Evolutionary conservation across 1,140 invertebrate species (phyloP).

Genomic region (Sycophaga agraensis): DNA sequence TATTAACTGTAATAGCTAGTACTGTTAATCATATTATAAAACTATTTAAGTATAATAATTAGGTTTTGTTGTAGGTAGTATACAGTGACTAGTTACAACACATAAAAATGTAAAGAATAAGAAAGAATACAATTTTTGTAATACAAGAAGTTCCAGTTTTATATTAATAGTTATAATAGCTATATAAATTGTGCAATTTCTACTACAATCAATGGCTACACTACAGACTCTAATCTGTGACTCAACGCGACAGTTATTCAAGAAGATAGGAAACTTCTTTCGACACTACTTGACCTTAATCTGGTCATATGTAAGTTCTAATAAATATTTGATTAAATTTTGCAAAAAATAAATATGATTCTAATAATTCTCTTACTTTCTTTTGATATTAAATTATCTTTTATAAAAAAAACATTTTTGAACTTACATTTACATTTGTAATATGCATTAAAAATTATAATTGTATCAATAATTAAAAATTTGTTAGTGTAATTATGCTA

Average conservation of each 20-base stretch:
- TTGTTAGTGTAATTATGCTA: background rate
- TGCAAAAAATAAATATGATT: background rate
- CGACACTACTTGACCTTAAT: constrained; percentile 33
- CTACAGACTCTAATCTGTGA: constrained; percentile 18
- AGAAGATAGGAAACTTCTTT: constrained; percentile 40
- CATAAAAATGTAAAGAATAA: constrained; percentile 2
- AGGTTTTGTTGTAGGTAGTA: constrained; percentile 18
- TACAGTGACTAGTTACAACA: background rate
- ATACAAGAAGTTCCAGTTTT: background rate
- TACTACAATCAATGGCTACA: constrained; percentile 18
- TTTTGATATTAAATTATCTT: background rate
- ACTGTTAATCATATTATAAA: background rate
- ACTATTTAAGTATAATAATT: background rate
- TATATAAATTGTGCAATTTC: background rate
- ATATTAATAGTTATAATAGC: background rate
- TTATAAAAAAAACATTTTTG: background rate
- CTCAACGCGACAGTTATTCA: constrained; percentile 29
- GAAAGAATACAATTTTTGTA: background rate
- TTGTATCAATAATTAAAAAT: background rate
- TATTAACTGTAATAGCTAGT: no score
- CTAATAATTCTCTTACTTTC: background rate
- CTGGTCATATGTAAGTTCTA: constrained; percentile 44
- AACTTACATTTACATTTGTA: background rate
- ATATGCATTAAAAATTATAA: background rate
- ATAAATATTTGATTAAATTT: constrained; percentile 2